phyloP scores from a whole-genome alignment of 2,113 vertebrate species.

The Sarotherodon lohbergeri region DNA sequence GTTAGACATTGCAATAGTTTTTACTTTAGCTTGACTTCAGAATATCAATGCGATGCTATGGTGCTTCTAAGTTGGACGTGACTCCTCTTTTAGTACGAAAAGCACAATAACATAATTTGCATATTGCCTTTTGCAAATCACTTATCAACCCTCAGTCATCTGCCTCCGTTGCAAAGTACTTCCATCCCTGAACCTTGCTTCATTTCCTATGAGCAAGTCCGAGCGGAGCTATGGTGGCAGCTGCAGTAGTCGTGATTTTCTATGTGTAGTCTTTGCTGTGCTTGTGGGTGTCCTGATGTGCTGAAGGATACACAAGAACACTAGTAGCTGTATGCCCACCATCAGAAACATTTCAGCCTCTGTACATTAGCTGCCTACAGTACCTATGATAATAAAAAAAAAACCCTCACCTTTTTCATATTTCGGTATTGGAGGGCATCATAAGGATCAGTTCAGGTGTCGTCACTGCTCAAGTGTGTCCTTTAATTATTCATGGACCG shows the following conservation, averaged over 20 bases:
- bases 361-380: background rate
- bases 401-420: accelerated
- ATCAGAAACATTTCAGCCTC: background rate
- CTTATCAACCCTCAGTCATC: background rate
- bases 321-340: background rate
- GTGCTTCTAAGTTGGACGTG: background rate
- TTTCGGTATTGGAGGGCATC: accelerated
- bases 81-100: background rate
- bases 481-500: background rate
- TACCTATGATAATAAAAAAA: background rate
- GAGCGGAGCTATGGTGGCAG: background rate
- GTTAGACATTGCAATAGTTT: background rate
- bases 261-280: background rate
- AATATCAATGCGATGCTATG: background rate
- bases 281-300: background rate
- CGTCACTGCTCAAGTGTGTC: background rate
- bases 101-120: background rate
- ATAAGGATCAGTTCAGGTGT: background rate
- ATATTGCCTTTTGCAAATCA: background rate
- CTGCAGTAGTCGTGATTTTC: background rate
- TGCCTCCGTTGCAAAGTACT: background rate
- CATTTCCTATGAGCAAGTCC: background rate
- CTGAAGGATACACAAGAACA: background rate
- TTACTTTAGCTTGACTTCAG: background rate
- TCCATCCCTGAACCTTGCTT: background rate